Conservation (phyloP, 1,140 invertebrate genomes). For the Meteorus sp. region DNA sequence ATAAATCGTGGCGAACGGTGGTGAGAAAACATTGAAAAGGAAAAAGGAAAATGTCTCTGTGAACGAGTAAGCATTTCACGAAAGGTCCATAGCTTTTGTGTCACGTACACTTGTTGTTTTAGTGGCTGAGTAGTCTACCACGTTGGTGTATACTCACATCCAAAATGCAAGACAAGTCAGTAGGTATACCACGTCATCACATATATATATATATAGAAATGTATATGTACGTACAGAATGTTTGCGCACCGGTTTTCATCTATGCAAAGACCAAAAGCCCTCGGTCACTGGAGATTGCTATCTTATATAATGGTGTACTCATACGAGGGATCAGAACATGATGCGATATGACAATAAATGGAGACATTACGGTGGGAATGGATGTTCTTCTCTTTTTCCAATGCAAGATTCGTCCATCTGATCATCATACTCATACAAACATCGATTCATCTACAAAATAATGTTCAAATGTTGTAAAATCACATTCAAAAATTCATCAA, state of each 20-base stretch:
- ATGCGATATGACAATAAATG: too few species aligned
- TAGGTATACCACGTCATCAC: background rate
- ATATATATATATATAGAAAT: too few species aligned
- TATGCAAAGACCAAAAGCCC: constrained; percentile 33
- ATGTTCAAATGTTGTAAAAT: too few species aligned
- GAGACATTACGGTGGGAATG: too few species aligned
- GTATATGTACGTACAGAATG: background rate
- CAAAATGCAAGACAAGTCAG: constrained; percentile 28
- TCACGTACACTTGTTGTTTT: constrained; percentile 44
- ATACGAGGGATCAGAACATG: too few species aligned
- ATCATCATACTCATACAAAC: too few species aligned
- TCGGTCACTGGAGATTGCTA: too few species aligned
- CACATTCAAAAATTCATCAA: too few species aligned
- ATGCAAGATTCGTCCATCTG: too few species aligned
- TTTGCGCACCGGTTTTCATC: constrained; percentile 31
- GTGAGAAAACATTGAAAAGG: background rate
- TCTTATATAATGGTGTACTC: too few species aligned
- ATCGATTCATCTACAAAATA: too few species aligned
- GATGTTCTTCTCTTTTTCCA: too few species aligned
- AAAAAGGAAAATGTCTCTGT: background rate
- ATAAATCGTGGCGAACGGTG: background rate
- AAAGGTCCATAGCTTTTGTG: constrained; percentile 27
- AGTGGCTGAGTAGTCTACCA: constrained; percentile 31
- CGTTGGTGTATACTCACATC: constrained; percentile 1
- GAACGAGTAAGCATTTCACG: background rate